These are phyloP conservation scores for Pangasius djambal DNA, from an alignment of 2,797 vertebrate genomes.

Conservation along the genomic window DNA sequence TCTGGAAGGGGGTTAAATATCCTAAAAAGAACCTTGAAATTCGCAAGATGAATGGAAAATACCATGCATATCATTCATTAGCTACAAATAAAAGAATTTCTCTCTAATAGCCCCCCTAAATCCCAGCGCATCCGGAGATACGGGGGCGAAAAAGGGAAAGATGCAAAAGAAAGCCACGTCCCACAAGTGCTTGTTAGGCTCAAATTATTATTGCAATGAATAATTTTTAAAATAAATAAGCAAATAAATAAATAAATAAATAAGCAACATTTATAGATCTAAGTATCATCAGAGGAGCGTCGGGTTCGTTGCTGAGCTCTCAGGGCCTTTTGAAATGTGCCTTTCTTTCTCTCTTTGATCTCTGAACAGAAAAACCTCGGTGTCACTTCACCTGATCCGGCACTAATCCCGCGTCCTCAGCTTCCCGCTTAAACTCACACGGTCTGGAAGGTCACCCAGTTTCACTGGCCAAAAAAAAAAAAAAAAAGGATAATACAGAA, in stretches of 20 bases:
- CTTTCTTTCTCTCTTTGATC: conserved; percentile 81
- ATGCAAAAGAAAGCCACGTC: conserved; percentile 82
- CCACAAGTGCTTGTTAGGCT: conserved; percentile 94
- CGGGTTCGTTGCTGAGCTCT: conserved; percentile 75
- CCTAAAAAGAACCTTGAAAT: conserved; percentile 75
- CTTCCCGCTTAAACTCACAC: conserved; percentile 45
- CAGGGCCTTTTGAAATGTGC: conserved; percentile 73
- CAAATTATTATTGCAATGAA: conserved; percentile 86
- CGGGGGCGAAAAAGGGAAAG: conserved; percentile 73
- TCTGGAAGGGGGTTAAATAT: conserved; percentile 68
- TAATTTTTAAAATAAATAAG: conserved; percentile 83
- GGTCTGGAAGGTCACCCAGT: conserved; percentile 15
- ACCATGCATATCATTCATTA: conserved; percentile 84
- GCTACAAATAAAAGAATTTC: conserved; percentile 86
- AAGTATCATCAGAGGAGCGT: conserved; percentile 76
- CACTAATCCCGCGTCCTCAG: conserved; percentile 63
- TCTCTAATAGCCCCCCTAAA: conserved; percentile 79
- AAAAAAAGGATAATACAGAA: conserved; percentile 55
- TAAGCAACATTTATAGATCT: conserved; percentile 83
- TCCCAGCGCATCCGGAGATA: conserved; percentile 85
- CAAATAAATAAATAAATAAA: conserved; percentile 75
- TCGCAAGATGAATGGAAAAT: conserved; percentile 74
- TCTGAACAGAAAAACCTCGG: conserved; percentile 76
- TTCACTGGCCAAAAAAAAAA: not conserved
- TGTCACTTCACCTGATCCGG: conserved; percentile 72